Evolutionary conservation across 2,888 invertebrate genomes (phyloP).

Genomic region (Yponomeuta plumbellus): DNA sequence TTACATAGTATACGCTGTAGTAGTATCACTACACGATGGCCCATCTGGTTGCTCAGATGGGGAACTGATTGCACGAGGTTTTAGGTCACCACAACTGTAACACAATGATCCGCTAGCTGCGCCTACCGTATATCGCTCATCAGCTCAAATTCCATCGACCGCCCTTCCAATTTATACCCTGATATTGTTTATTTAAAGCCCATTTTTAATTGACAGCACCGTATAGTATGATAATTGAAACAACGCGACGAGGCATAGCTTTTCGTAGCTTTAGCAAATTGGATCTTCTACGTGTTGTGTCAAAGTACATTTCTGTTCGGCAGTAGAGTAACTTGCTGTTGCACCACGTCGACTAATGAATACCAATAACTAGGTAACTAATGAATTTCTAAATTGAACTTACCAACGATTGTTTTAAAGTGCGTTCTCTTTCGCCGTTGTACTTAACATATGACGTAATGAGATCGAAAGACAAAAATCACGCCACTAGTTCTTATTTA

Average conservation of each 20-base stretch:
- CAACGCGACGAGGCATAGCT: conserved; percentile 38
- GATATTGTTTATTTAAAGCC: conserved; percentile 41
- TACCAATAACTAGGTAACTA: conserved; percentile 52
- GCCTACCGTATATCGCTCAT: conserved; percentile 45
- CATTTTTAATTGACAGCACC: conserved; percentile 47
- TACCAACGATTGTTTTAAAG: conserved; percentile 39
- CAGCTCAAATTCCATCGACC: conserved; percentile 51
- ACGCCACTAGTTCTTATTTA: conserved; percentile 44
- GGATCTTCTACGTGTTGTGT: conserved; percentile 36
- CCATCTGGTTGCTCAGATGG: background rate
- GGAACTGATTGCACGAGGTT: background rate
- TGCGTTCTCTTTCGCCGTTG: conserved; percentile 39
- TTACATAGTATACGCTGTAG: background rate
- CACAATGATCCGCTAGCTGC: background rate
- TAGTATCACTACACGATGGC: background rate
- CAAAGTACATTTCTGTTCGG: conserved; percentile 47
- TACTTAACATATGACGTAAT: conserved; percentile 45
- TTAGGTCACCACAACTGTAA: background rate
- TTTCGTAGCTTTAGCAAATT: conserved; percentile 41
- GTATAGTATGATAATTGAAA: conserved; percentile 47
- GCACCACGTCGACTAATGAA: conserved; percentile 46
- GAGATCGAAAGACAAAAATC: conserved; percentile 50
- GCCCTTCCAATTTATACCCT: conserved; percentile 43
- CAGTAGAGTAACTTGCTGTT: conserved; percentile 28
- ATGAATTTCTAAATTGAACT: conserved; percentile 43